Evolutionary conservation across 2,888 invertebrate genomes (phyloP).

Genomic region (Acronicta leporina): DNA sequence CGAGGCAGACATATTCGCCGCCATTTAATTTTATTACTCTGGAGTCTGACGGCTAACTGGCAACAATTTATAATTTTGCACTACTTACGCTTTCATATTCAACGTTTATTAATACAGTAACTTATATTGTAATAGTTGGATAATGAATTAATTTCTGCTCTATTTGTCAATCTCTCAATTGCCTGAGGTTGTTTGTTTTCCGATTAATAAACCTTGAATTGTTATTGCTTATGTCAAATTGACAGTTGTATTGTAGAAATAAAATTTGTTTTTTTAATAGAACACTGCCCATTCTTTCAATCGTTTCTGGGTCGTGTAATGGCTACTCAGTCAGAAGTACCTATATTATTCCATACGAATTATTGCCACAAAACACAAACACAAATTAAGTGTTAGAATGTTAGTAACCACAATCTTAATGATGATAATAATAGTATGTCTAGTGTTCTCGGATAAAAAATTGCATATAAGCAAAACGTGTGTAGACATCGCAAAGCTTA

Average conservation of each 20-base stretch:
- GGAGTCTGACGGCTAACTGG: constrained; percentile 39
- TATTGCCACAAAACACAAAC: too few relatives aligned
- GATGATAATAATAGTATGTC: too few relatives aligned
- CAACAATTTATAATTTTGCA: constrained; percentile 51
- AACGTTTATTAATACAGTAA: constrained; percentile 36
- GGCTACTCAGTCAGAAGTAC: too few relatives aligned
- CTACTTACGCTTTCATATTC: constrained; percentile 36
- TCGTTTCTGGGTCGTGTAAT: too few relatives aligned
- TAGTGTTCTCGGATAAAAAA: constrained; percentile 14
- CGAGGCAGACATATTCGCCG: constrained; percentile 44
- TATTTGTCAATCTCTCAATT: constrained; percentile 41
- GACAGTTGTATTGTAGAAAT: constrained; percentile 13
- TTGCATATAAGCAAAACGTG: constrained; percentile 13
- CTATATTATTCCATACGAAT: too few relatives aligned
- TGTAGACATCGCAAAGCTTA: constrained; percentile 34
- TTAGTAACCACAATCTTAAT: too few relatives aligned
- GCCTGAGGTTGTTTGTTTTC: constrained; percentile 32
- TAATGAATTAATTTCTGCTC: constrained; percentile 41
- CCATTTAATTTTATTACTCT: constrained; percentile 55
- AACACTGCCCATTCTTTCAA: too few relatives aligned
- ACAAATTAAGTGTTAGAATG: too few relatives aligned
- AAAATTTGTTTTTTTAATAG: neutral
- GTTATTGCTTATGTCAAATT: constrained; percentile 14
- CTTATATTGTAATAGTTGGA: constrained; percentile 19
- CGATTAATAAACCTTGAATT: neutral